Base-by-base conservation (phyloP, 2,113 vertebrate species). In the Periophthalmus modestus region DNA sequence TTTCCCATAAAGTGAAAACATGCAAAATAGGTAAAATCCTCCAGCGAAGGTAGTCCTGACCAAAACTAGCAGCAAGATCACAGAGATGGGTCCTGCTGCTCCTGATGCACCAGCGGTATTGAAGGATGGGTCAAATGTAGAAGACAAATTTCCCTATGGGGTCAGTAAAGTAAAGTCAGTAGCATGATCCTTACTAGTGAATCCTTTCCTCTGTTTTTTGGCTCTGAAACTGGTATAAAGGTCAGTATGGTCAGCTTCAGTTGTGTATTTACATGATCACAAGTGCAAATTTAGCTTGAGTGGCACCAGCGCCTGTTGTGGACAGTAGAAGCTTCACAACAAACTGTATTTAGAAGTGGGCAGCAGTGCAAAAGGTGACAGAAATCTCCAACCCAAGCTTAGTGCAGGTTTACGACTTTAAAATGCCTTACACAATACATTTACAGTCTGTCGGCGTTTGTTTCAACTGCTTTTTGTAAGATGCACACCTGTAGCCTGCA, bases 331-430 rank as follows among this genome's bases (percentile, higher is more conserved):
- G 28, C 28, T 5, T 62, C 59, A 62, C 28, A 62, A 62, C 59
- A 62, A 62, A 34, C 59, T 62, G 59, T 15, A 33, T 62, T 62
- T 62, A 62, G 59, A 62, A 62, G 59, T 34, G 15, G 28, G 59
- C 14, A 18, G 15, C 5, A 33, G 57, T 24, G 21, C 57, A 59
- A 28, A 28, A 4, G 9, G 23, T 23, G 5, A 12, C 23, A 1
- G 21, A 52, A 15, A 19, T 52, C 15, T 52, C 50, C 15, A 52
- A 52, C 54, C n/a, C n/a, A 57, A 57, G 21, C 52, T 9, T 15
- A 55, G 52, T 55, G 19, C 16, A 55, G 19, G 19, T 55, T 55
- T 55, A n/a, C 7, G n/a, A 55, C 4, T 4, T 19, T 1, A 43
- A 43, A 43, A 43, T 52, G 6, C 15, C 15, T 18, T 19, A 5